A percentile compares a stretch with the other conserved stretches of the same genome.
phyloP scores from a whole-genome alignment of 2,113 vertebrate species.

The Cercopithecus mona region DNA sequence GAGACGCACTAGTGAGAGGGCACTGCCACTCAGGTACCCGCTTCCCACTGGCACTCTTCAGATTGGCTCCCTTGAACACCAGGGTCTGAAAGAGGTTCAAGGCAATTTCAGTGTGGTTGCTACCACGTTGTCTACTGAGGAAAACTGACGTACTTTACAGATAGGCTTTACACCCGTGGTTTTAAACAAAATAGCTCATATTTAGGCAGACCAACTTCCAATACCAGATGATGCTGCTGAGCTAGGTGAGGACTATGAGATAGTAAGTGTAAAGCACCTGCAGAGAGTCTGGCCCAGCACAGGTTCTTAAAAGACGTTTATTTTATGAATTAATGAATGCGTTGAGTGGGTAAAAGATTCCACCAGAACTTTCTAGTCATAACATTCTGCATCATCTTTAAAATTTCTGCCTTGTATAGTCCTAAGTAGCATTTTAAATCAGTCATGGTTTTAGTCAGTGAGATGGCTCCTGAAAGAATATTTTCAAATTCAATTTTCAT shows the following conservation, averaged over 20 bases:
- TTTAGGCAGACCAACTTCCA: not conserved
- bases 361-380: not conserved
- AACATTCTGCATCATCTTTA: not conserved
- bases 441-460: not conserved
- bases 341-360: not conserved
- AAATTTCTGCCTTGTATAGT: not conserved
- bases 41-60: too few species aligned
- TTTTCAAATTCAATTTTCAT: constrained; percentile 47
- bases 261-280: not conserved
- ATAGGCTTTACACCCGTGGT: not conserved
- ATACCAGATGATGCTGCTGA: not conserved
- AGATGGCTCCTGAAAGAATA: constrained; percentile 25
- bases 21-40: not conserved
- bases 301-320: not conserved
- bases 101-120: not conserved
- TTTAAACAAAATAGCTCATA: not conserved
- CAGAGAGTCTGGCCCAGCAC: not conserved
- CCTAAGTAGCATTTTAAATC: not conserved
- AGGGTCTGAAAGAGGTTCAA: not conserved
- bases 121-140: not conserved
- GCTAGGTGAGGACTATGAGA: not conserved
- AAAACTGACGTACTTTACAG: not conserved
- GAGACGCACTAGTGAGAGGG: not conserved
- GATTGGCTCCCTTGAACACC: not conserved
- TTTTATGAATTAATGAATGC: not conserved